Evolutionary conservation across 1,140 invertebrate genomes (phyloP).

Genomic region (Paraescarpia echinospica): DNA sequence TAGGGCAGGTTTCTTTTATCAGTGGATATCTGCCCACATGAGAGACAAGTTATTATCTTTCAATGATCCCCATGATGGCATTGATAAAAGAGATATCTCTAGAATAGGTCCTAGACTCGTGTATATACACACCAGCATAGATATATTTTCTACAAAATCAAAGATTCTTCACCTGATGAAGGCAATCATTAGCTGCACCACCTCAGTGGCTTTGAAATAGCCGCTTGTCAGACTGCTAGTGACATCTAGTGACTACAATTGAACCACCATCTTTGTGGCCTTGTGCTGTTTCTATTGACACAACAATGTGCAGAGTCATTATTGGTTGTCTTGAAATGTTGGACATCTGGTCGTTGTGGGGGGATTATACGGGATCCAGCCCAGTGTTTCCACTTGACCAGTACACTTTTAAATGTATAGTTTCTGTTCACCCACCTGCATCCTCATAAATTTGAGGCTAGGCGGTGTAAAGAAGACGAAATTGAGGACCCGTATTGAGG

Average conservation of each 20-base stretch:
- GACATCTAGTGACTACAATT: background rate
- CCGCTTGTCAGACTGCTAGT: background rate
- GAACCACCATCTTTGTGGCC: background rate
- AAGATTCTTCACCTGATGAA: background rate
- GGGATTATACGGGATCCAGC: background rate
- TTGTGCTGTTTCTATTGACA: background rate
- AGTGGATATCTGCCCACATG: background rate
- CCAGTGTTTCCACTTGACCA: too few relatives aligned
- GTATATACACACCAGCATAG: background rate
- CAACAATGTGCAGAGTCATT: background rate
- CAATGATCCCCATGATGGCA: background rate
- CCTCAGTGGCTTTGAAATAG: background rate
- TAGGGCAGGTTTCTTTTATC: too few relatives aligned
- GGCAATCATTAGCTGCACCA: background rate
- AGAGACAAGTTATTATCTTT: background rate
- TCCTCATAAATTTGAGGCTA: too few relatives aligned
- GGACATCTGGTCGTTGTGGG: background rate
- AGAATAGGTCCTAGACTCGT: background rate
- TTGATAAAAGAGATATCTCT: background rate
- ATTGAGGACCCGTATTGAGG: too few relatives aligned
- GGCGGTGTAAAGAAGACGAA: too few relatives aligned
- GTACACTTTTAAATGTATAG: too few relatives aligned
- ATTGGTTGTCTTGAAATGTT: background rate
- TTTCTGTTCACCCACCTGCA: too few relatives aligned
- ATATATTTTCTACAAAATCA: background rate